These are phyloP conservation scores for Ceratoteleas bidentatus DNA, from an alignment of 1,140 invertebrate genomes.

Conservation along the genomic window DNA sequence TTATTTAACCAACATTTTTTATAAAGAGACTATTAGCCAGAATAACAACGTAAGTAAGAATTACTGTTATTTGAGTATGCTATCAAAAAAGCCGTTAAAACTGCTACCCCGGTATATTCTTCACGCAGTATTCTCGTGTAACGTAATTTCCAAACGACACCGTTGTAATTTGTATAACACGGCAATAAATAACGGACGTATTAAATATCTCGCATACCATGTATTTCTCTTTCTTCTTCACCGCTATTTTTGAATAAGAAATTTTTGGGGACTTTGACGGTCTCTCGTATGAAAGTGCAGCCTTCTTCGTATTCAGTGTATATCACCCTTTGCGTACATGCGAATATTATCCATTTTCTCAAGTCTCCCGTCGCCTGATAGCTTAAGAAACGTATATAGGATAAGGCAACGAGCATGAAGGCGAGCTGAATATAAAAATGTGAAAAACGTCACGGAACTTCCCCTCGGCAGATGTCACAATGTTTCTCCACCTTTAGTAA, in stretches of 20 bases:
- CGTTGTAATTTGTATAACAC: neutral
- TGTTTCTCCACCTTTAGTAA: constrained; percentile 67
- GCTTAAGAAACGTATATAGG: constrained; percentile 68
- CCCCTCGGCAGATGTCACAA: constrained; percentile 72
- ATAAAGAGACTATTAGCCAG: too few relatives aligned
- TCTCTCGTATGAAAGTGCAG: constrained; percentile 47
- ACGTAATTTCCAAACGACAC: too few relatives aligned
- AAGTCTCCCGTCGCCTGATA: constrained; percentile 66
- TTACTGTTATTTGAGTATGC: too few relatives aligned
- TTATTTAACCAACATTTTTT: too few relatives aligned
- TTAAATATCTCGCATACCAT: constrained; percentile 5
- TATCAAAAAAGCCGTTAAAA: too few relatives aligned
- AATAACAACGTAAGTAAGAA: too few relatives aligned
- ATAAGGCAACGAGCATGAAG: constrained; percentile 66
- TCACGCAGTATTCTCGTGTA: too few relatives aligned
- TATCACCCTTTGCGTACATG: constrained; percentile 67
- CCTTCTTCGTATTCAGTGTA: constrained; percentile 69
- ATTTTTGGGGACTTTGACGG: constrained; percentile 45
- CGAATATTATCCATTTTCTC: constrained; percentile 71
- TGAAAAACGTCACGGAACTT: constrained; percentile 66
- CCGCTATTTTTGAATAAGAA: constrained; percentile 39
- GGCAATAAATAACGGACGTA: constrained; percentile 7
- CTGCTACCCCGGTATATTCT: too few relatives aligned
- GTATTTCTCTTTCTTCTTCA: constrained; percentile 1
- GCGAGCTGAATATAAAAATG: constrained; percentile 70